These are phyloP conservation scores for Masticophis lateralis DNA, from an alignment of 2,797 vertebrate genomes.

Conservation along the genomic window DNA sequence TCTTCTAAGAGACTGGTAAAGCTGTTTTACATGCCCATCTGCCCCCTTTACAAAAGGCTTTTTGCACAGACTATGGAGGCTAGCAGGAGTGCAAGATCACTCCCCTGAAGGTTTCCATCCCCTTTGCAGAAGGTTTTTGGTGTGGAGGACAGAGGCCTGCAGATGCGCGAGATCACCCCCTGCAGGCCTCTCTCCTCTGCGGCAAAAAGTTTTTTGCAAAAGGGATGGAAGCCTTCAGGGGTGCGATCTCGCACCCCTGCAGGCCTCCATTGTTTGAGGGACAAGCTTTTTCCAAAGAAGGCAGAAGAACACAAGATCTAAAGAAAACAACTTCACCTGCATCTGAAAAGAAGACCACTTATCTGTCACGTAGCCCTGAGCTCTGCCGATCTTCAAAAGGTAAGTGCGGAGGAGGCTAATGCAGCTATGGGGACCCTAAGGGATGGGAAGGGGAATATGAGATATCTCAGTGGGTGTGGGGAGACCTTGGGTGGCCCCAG, in stretches of 20 bases:
- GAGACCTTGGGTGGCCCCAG: background rate
- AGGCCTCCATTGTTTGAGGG: background rate
- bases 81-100: background rate
- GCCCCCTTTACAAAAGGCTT: background rate
- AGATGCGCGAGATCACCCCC: background rate
- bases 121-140: background rate
- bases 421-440: background rate
- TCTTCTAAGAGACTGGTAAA: background rate
- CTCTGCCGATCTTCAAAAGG: background rate
- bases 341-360: background rate
- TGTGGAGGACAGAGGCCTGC: background rate
- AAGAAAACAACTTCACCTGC: background rate
- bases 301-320: background rate
- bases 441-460: background rate
- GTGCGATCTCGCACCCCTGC: background rate
- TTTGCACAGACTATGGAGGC: background rate
- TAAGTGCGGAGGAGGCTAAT: background rate
- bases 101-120: background rate
- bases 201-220: background rate
- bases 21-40: background rate
- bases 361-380: background rate
- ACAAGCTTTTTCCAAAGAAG: background rate
- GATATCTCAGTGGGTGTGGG: background rate
- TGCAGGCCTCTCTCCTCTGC: background rate
- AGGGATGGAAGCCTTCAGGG: background rate